Evolutionary conservation across 2,888 invertebrate genomes (phyloP).

Genomic region (Apamea sordens): DNA sequence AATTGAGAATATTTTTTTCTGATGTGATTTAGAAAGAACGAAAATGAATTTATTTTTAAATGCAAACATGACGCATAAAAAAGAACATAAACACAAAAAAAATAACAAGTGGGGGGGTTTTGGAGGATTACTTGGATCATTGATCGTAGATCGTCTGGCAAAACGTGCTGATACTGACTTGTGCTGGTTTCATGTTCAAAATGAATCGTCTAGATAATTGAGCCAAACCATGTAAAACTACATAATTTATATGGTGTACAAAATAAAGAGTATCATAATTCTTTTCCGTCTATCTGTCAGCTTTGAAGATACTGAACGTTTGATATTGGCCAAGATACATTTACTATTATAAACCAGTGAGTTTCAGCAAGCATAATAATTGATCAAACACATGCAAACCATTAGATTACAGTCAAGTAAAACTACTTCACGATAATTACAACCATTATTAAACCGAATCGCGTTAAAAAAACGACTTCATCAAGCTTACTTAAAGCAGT

Average conservation of each 20-base stretch:
- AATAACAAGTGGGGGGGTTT: too few species aligned
- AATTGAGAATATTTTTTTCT: too few species aligned
- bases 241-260: neutral
- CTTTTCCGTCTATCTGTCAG: neutral
- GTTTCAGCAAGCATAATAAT: neutral
- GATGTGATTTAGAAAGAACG: neutral
- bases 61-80: too few species aligned
- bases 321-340: too few species aligned
- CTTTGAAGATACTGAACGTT: neutral
- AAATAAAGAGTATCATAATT: neutral
- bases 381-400: neutral
- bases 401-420: neutral
- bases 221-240: neutral
- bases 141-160: neutral
- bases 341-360: neutral
- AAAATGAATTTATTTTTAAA: too few species aligned
- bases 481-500: conserved; percentile 22
- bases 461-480: conserved; percentile 40
- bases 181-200: neutral
- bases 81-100: too few species aligned
- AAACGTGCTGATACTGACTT: neutral
- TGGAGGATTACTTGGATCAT: neutral
- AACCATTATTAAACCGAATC: conserved; percentile 24
- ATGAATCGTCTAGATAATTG: neutral
- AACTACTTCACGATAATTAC: conserved; percentile 28